These are phyloP conservation scores for human DNA, from an alignment of 2,113 vertebrate genomes.

Conservation along the genomic window DNA sequence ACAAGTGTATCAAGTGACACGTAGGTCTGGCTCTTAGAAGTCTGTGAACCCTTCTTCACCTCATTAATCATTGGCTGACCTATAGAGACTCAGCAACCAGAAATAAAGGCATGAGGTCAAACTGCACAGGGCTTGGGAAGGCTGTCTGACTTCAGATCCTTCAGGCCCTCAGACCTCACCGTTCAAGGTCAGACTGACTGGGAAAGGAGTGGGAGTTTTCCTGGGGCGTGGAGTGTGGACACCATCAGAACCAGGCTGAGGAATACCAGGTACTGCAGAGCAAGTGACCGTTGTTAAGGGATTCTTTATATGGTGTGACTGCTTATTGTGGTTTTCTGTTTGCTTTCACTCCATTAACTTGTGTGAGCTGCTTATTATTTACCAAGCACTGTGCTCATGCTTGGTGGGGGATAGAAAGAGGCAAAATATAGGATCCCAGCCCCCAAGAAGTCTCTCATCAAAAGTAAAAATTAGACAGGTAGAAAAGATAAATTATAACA, in stretches of 20 bases:
- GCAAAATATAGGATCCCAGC: neutral
- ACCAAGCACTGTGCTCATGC: neutral
- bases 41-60: constrained; percentile 8
- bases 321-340: neutral
- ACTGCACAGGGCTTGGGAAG: neutral
- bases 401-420: neutral
- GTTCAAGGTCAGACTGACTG: constrained; percentile 36
- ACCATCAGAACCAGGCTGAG: neutral
- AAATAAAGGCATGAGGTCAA: neutral
- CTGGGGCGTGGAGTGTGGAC: fast-evolving
- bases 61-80: neutral
- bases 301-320: neutral
- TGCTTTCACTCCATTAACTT: neutral
- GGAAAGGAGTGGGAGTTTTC: neutral
- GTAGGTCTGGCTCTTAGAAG: neutral
- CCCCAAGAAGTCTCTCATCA: neutral
- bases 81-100: neutral
- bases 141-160: neutral
- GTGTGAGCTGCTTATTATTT: neutral
- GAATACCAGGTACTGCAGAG: neutral
- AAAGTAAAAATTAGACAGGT: neutral
- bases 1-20: neutral
- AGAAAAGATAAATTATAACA: neutral
- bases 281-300: neutral
- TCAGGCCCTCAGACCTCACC: neutral